Percentiles rank a stretch among this genome's conserved stretches.
These are phyloP conservation scores for Polyodon spathula DNA, from an alignment of 2,113 vertebrate genomes.

Conservation along the genomic window DNA sequence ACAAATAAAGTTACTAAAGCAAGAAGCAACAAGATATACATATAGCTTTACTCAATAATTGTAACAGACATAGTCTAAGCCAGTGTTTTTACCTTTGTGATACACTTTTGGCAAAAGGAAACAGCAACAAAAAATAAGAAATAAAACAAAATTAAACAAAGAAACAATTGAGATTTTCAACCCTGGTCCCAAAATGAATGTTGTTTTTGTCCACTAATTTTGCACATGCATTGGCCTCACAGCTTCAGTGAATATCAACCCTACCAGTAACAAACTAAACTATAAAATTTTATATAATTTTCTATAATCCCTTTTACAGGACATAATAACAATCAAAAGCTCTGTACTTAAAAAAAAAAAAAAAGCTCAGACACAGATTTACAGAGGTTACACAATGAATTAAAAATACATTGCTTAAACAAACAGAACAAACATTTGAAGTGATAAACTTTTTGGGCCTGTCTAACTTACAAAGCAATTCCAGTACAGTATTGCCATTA, in stretches of 20 bases:
- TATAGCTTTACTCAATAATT: slow-evolving; percentile 27
- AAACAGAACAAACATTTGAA: neutral
- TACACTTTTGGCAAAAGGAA: slow-evolving; percentile 11
- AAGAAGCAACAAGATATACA: slow-evolving; percentile 32
- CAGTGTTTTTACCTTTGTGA: slow-evolving; percentile 35
- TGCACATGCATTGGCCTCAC: slow-evolving; percentile 40
- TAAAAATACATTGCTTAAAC: neutral
- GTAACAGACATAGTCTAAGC: slow-evolving; percentile 32
- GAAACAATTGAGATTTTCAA: slow-evolving; percentile 25
- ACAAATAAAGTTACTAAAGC: slow-evolving; percentile 8
- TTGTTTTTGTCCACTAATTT: slow-evolving; percentile 23
- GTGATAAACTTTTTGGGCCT: neutral
- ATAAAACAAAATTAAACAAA: slow-evolving; percentile 26
- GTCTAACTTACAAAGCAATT: neutral
- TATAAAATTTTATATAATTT: too few species aligned
- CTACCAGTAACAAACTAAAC: slow-evolving; percentile 2
- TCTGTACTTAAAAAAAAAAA: neutral
- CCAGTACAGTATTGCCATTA: too few species aligned
- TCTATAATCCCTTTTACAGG: slow-evolving; percentile 42
- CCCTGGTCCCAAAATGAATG: slow-evolving; percentile 45
- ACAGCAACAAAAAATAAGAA: slow-evolving; percentile 3
- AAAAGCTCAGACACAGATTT: neutral
- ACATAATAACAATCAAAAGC: neutral
- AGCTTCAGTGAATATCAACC: too few species aligned
- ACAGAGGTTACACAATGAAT: neutral